Base-by-base conservation (phyloP, 2,797 vertebrate genomes). In the Falco naumanni region DNA sequence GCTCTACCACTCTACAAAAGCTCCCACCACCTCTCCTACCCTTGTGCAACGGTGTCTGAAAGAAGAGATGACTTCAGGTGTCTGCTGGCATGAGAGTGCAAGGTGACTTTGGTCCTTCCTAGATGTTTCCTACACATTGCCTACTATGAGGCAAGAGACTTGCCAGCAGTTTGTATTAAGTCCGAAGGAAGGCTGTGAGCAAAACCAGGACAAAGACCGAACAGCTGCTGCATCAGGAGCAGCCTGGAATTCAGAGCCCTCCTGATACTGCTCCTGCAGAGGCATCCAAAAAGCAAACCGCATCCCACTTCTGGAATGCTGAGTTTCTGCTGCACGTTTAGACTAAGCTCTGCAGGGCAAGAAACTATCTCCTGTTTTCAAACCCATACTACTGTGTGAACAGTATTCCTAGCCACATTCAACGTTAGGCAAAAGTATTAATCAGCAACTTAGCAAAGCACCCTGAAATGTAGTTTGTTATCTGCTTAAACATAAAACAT, bases 11-110 rank as follows among this genome's bases (percentile, higher is more conserved):
- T 34, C 74, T 21, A 70, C 18, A n/a, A 8, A 68, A 43, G 29
- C n/a, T 66, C 69, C 25, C 13, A 15, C 6, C 5, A 51, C 15
- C 17, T n/a, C 70, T 64, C 50, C 43, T 12, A 57, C 31, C 10
- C 45, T 10, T 28, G 13, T 37, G n/a, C 47, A 65, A 11, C 0
- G 14, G 22, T 1, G 3, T 57, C 50, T 31, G 39, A 57, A 69
- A 54, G 34, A 51, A 74, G 28, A 20, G n/a, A 63, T 47, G 69
- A 61, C 53, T 56, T 39, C 10, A 39, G 8, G 20, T 22, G 87
- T 79, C 50, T 72, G 59, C 33, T 26, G 12, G 41, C 8, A 11
- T 0, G 0, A 63, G 19, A 24, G 4, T 0, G 0, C 33, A 77
- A 57, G 7, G 19, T 39, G n/a, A 61, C 51, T 34, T 0, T 57